A percentile compares a stretch with the other conserved stretches of the same genome.
These are phyloP conservation scores for Drosophila barbarae DNA, from an alignment of 2,888 invertebrate species.

Conservation along the genomic window DNA sequence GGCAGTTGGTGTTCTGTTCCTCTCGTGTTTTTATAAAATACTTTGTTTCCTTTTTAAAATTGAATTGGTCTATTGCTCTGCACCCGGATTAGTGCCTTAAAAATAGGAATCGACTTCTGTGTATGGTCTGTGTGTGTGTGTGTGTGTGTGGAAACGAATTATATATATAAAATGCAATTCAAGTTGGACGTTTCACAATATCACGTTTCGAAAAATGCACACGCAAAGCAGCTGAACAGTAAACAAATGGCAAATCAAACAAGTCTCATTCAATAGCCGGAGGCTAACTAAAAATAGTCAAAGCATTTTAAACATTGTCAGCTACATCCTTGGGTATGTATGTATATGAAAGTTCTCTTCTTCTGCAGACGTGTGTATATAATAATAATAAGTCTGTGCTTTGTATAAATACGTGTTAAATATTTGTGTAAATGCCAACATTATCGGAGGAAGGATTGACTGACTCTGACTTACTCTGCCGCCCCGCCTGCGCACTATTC, in stretches of 20 bases:
- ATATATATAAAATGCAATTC: slow-evolving; percentile 58
- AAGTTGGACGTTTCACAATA: slow-evolving; percentile 73
- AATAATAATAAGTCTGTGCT: slow-evolving; percentile 17
- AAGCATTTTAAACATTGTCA: slow-evolving; percentile 51
- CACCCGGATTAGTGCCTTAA: slow-evolving; percentile 43
- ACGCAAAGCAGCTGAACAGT: slow-evolving; percentile 44
- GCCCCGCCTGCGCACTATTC: not conserved
- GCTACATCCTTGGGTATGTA: slow-evolving; percentile 26
- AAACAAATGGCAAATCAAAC: slow-evolving; percentile 60
- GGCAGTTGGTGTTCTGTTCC: slow-evolving; percentile 49
- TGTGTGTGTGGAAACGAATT: slow-evolving; percentile 40
- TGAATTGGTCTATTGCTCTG: slow-evolving; percentile 68
- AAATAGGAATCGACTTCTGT: slow-evolving; percentile 69
- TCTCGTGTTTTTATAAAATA: slow-evolving; percentile 40
- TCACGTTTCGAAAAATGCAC: slow-evolving; percentile 66
- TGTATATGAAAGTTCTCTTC: slow-evolving; percentile 35
- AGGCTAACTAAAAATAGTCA: slow-evolving; percentile 68
- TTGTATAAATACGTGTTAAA: slow-evolving; percentile 51
- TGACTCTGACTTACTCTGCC: slow-evolving; percentile 58
- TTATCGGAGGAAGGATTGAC: slow-evolving; percentile 77
- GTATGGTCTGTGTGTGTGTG: slow-evolving; percentile 22
- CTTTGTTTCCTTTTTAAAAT: slow-evolving; percentile 39
- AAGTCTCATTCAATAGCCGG: slow-evolving; percentile 39
- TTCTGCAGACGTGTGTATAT: slow-evolving; percentile 16
- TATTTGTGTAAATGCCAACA: slow-evolving; percentile 75